A percentile compares a stretch with the other conserved stretches of the same genome.
Evolutionary conservation across 2,888 invertebrate species (phyloP).

Genomic region (Cordilura impudica): DNA sequence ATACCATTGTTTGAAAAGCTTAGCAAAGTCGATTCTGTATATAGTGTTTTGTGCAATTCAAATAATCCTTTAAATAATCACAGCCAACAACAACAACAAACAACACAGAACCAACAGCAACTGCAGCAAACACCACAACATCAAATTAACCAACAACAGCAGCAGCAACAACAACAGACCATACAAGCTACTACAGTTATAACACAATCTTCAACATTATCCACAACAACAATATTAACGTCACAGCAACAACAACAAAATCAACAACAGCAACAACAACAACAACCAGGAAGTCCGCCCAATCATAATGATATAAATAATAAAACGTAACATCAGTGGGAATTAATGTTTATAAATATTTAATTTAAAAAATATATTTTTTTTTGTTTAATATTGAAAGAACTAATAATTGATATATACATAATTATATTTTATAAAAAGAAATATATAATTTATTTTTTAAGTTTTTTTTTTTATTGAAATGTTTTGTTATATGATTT

Average conservation of each 20-base stretch:
- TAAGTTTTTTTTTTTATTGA: neutral
- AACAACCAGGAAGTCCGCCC: conserved; percentile 76
- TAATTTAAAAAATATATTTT: conserved; percentile 67
- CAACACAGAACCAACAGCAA: conserved; percentile 69
- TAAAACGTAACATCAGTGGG: conserved; percentile 79
- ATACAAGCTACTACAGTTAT: conserved; percentile 73
- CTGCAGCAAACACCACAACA: conserved; percentile 67
- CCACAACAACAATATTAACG: conserved; percentile 67
- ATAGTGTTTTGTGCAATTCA: conserved; percentile 94
- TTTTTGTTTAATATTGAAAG: conserved; percentile 30
- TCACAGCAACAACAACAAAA: conserved; percentile 67
- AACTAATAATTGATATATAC: neutral
- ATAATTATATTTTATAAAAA: neutral
- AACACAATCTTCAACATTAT: conserved; percentile 68
- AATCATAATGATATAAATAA: conserved; percentile 77
- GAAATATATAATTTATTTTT: conserved; percentile 1
- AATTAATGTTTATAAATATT: conserved; percentile 78
- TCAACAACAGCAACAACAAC: conserved; percentile 62
- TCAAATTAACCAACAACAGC: conserved; percentile 69
- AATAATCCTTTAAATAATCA: conserved; percentile 85
- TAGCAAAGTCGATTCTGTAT: conserved; percentile 97
- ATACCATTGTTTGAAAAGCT: conserved; percentile 99
- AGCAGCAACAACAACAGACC: conserved; percentile 75
- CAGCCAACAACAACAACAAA: conserved; percentile 67
- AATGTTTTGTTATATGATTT: neutral